These are phyloP conservation scores for Nixonia krombeini DNA, from an alignment of 1,140 invertebrate species.

Conservation along the genomic window DNA sequence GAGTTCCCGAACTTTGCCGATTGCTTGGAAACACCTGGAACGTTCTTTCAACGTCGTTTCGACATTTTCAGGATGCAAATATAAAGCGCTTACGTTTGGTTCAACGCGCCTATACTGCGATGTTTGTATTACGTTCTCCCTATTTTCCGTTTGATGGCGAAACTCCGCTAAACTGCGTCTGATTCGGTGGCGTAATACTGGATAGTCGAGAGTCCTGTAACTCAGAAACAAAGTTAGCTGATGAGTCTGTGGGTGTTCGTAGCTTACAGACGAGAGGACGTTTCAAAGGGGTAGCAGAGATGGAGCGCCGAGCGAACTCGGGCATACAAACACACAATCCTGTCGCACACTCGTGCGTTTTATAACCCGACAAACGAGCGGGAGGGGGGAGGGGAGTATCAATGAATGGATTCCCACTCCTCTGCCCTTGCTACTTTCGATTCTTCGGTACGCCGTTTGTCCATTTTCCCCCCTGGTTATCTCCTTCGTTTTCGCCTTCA, in stretches of 20 bases:
- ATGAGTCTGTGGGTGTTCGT: constrained; percentile 68
- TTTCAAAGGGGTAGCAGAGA: constrained; percentile 51
- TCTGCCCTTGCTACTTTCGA: too few relatives aligned
- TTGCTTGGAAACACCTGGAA: neutral
- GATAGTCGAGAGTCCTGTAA: constrained; percentile 59
- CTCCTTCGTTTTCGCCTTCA: too few relatives aligned
- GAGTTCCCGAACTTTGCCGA: neutral
- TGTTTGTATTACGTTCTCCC: constrained; percentile 59
- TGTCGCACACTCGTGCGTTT: constrained; percentile 11
- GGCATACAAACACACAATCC: neutral
- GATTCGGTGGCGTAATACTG: constrained; percentile 62
- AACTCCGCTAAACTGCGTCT: constrained; percentile 66
- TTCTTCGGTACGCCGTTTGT: too few relatives aligned
- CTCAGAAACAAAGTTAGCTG: constrained; percentile 69
- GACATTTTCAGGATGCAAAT: constrained; percentile 1
- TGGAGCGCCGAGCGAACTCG: neutral
- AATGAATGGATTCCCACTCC: too few relatives aligned
- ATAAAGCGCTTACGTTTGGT: constrained; percentile 6
- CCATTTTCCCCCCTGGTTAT: too few relatives aligned
- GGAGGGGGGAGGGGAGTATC: neutral
- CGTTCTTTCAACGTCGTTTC: neutral
- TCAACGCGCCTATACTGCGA: constrained; percentile 38
- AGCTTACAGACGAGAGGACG: constrained; percentile 46
- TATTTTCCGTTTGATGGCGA: constrained; percentile 66
- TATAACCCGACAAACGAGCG: constrained; percentile 24